Conservation (phyloP, 2,113 vertebrate species). For the Aegithalos caudatus region DNA sequence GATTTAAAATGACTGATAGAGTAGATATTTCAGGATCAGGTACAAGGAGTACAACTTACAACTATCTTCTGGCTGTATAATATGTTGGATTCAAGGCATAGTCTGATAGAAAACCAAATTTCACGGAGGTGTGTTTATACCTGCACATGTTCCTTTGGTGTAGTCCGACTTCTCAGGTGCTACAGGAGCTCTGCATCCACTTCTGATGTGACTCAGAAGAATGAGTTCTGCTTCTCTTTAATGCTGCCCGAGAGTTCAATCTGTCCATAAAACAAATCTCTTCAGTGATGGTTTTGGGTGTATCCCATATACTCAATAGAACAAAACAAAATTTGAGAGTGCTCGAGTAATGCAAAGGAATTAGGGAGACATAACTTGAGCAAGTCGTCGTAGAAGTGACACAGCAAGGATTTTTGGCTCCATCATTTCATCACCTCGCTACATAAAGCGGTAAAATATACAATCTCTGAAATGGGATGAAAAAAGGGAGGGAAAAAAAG, state of each 20-base stretch:
- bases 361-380: rapidly evolving
- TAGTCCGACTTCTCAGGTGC: not conserved
- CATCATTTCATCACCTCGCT: not conserved
- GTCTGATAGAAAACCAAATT: not conserved
- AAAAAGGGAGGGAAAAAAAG: not conserved
- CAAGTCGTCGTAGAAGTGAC: not conserved
- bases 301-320: rapidly evolving
- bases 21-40: not conserved
- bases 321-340: rapidly evolving
- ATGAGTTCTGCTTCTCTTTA: not conserved
- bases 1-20: not conserved
- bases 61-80: not conserved
- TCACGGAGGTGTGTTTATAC: not conserved
- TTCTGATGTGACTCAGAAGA: not conserved
- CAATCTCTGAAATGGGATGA: rapidly evolving
- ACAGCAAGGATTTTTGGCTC: not conserved
- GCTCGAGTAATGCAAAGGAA: rapidly evolving
- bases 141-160: rapidly evolving
- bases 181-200: not conserved
- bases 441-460: not conserved
- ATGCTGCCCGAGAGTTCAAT: not conserved
- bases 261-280: not conserved
- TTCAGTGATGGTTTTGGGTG: not conserved
- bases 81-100: not conserved
- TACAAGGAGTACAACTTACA: not conserved